A percentile compares a stretch with the other conserved stretches of the same genome.
phyloP scores from a whole-genome alignment of 2,113 vertebrate genomes.

The Psittacula cyanocephala region DNA sequence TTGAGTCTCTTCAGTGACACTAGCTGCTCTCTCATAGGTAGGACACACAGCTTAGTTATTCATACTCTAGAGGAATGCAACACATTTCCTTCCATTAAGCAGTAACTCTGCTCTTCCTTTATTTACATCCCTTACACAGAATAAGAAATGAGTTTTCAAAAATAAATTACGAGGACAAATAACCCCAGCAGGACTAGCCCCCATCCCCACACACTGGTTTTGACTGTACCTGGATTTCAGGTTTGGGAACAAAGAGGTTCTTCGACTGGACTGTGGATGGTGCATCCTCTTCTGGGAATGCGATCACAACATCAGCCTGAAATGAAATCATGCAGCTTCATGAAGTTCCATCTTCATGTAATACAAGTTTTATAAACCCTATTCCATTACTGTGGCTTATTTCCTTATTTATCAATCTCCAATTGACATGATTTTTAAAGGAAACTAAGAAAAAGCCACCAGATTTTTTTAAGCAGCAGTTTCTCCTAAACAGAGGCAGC shows the following conservation, averaged over 20 bases:
- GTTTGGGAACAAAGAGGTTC: slow-evolving; percentile 93
- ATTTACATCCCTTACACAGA: neutral
- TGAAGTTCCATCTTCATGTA: neutral
- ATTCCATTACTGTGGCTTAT: neutral
- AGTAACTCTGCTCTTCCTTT: neutral
- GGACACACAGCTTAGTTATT: neutral
- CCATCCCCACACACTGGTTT: neutral
- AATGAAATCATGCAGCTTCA: neutral
- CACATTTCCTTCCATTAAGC: neutral
- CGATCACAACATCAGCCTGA: slow-evolving; percentile 93
- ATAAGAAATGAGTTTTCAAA: neutral
- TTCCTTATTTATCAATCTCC: neutral
- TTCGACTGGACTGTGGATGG: slow-evolving; percentile 88
- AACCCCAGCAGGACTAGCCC: neutral
- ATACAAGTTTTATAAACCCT: neutral
- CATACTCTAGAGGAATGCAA: neutral
- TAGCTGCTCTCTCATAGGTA: neutral
- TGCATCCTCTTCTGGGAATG: slow-evolving; percentile 93
- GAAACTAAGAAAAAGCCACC: neutral
- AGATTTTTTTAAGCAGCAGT: neutral
- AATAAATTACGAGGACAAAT: neutral
- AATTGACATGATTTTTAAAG: neutral
- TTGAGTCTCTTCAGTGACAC: neutral
- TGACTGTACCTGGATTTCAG: slow-evolving; percentile 91
- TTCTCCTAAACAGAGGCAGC: neutral